phyloP scores from a whole-genome alignment of 2,888 invertebrate species.

The Chaetogeoica ovagalla region DNA sequence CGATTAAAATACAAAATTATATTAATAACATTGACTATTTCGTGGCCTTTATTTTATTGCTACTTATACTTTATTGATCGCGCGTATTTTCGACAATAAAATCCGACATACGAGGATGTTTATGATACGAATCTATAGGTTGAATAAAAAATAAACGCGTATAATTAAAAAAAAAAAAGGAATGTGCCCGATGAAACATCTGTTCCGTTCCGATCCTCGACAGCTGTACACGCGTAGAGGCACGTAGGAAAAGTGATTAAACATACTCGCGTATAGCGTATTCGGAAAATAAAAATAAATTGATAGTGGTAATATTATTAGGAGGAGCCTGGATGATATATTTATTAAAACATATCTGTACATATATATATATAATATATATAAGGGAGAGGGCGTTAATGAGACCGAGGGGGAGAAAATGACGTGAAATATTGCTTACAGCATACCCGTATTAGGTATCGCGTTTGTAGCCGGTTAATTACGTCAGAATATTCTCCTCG shows the following conservation, averaged over 20 bases:
- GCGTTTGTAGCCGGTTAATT: slow-evolving; percentile 12
- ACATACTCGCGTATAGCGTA: slow-evolving; percentile 7
- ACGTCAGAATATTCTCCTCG: neutral
- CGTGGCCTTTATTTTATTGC: slow-evolving; percentile 35
- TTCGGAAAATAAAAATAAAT: slow-evolving; percentile 22
- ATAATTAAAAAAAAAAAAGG: neutral
- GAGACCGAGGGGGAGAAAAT: neutral
- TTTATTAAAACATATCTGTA: slow-evolving; percentile 11
- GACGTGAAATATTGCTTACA: neutral
- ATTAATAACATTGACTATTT: neutral
- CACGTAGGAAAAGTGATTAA: neutral
- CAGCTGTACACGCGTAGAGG: neutral
- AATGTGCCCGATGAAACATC: slow-evolving; percentile 4
- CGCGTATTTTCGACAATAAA: slow-evolving; percentile 13
- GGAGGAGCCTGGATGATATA: neutral
- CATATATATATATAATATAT: no score
- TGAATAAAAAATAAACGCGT: neutral
- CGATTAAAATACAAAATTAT: slow-evolving; percentile 36
- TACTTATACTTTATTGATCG: slow-evolving; percentile 24
- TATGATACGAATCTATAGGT: neutral
- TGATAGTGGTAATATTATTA: neutral
- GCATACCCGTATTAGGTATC: neutral
- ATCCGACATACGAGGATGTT: neutral
- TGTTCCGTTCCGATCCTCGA: neutral
- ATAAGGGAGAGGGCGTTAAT: slow-evolving; percentile 6